Percentiles rank a stretch among this genome's conserved stretches.
Conservation (phyloP, 2,888 invertebrate species). For the Prionchulus punctatus region DNA sequence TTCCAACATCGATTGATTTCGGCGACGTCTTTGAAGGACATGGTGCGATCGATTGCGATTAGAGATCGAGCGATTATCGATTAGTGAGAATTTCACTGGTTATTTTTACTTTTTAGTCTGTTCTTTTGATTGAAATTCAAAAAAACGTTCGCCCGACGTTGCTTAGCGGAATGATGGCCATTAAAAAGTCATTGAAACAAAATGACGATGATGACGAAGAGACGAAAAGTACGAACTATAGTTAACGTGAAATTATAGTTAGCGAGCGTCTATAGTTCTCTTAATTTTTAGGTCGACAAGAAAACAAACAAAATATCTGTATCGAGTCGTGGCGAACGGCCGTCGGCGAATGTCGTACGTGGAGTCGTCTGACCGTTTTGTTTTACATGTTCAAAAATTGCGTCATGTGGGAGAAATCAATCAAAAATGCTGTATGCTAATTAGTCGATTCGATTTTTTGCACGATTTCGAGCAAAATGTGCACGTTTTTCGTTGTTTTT, state of each 20-base stretch:
- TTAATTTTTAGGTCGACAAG: too few species aligned
- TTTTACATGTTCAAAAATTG: slow-evolving; percentile 67
- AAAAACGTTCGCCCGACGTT: not conserved
- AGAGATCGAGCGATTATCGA: not conserved
- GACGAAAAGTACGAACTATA: too few species aligned
- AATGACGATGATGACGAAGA: not conserved
- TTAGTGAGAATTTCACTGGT: too few species aligned
- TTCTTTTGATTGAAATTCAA: not conserved
- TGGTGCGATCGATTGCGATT: slow-evolving; percentile 17
- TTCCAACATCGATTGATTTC: slow-evolving; percentile 29
- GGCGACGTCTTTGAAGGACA: slow-evolving; percentile 21
- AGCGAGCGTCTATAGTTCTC: not conserved
- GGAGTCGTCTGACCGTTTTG: slow-evolving; percentile 75
- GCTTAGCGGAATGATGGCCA: not conserved
- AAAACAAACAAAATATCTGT: too few species aligned
- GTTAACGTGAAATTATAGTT: too few species aligned
- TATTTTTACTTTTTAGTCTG: not conserved
- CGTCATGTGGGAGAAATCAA: slow-evolving; percentile 95
- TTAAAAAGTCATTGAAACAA: not conserved
- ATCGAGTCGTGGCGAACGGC: slow-evolving; percentile 63
- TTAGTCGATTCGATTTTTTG: too few species aligned
- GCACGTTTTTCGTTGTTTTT: slow-evolving; percentile 22
- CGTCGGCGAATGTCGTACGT: slow-evolving; percentile 60
- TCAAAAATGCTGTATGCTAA: slow-evolving; percentile 95
- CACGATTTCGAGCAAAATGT: not conserved